Base-by-base conservation (phyloP, 2,797 vertebrate genomes). In the Characodon lateralis region DNA sequence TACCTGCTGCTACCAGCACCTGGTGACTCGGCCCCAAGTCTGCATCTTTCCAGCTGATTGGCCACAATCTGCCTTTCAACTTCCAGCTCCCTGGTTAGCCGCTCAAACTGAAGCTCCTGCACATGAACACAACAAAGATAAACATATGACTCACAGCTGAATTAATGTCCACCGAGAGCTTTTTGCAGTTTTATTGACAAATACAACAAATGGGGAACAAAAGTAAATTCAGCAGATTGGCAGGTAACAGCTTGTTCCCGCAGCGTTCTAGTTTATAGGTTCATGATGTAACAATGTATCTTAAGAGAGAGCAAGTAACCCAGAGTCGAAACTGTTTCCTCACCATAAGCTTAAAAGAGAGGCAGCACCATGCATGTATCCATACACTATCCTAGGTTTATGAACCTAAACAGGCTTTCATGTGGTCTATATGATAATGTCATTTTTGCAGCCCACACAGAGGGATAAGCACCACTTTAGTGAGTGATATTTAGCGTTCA, bases 1-100 rank as follows among this genome's bases (percentile, higher is more conserved):
- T 98, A 99, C 98, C 98, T 99, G 97, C 96, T 97, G 96, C 98
- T 99, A 94, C 95, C 97, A 92, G 96, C 93, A 92, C 96, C 98
- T 84, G 98, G 98, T 77, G 98, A 99, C 93, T 99, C 98, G 85
- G 97, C 96, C 96, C 96, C 98, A 78, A 99, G 96, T 95, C 98
- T 96, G 96, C 98, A 99, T 98, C 97, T 96, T 96, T 99, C 98
- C 95, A 99, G 97, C 95, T 99, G 98, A 97, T 97, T 98, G 96
- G 98, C 98, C 96, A 98, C 97, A 96, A 98, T 98, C 96, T 99
- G 98, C 95, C 98, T 97, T 96, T 99, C 98, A 94, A 98, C 98
- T 93, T 99, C 98, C 94, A 99, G 96, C 95, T 99, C 98, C 95
- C 97, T 96, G 94, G 98, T 99, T 94, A 99, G 97, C 88, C 98